Evolutionary conservation across 2,888 invertebrate species (phyloP), one percentile per base, ranked within the genome.

Genomic region (Drosophila eohydei): DNA sequence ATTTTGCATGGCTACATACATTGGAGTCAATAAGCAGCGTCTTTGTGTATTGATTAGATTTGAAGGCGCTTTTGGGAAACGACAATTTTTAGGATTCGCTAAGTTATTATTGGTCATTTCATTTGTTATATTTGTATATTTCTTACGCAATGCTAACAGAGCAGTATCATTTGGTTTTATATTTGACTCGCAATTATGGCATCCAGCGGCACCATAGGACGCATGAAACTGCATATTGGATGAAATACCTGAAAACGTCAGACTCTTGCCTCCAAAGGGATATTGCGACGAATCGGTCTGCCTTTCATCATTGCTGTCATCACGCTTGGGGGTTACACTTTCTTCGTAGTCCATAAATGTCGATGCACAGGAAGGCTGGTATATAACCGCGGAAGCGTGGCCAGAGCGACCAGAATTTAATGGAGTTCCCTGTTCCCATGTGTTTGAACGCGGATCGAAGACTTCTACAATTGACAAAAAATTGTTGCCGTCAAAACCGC

Each of bases 361-460:
- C 9, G 83, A 66, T 9, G 87, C 91, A 89, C 95, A 94, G 21
- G 95, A 95, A 81, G 96, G 96, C 90, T 95, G 95, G 93, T 96
- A 96, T 89, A 97, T 97, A 14, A 98, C 97, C 4, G 98, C 97
- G 51, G 97, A 96, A 0, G 98, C 97, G 93, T 98, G 98, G 0
- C 98, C 98, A 11, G 98, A 98, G 57, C 98, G 95, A 11, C 97
- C 97, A 6, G 97, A 96, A 26, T 96, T 95, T 90, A 98, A 95
- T 6, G 96, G 94, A 7, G 96, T 94, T 43, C 97, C 97, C 74
- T 95, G 94, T 72, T 94, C 94, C 98, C 98, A 98, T 21, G 93
- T 91, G 93, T 98, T 95, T 48, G 94, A 94, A 3, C 94, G 93
- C 5, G 97, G 97, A 92, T 98, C 96, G 93, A 97, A 98, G 65